A percentile compares a stretch with the other conserved stretches of the same genome.
Evolutionary conservation across 1,140 invertebrate genomes (phyloP).

Genomic region (Drosophila kikkawai): DNA sequence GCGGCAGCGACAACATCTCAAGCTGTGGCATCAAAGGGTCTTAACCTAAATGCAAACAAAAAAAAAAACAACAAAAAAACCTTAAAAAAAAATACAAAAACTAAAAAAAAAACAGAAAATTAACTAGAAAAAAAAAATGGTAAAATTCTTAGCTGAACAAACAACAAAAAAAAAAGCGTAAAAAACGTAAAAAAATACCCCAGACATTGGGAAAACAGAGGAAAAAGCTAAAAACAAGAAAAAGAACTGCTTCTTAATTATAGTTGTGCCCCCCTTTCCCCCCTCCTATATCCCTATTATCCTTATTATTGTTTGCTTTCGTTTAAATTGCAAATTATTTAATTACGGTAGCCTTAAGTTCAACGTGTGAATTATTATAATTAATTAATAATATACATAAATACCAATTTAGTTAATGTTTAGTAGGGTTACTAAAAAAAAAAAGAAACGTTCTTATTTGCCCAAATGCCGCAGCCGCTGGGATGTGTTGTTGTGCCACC

Average conservation of each 20-base stretch:
- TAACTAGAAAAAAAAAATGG: conserved; percentile 61
- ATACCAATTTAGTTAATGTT: conserved; percentile 70
- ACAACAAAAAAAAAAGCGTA: conserved; percentile 28
- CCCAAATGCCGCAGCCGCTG: conserved; percentile 74
- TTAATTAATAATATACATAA: conserved; percentile 65
- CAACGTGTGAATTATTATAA: conserved; percentile 70
- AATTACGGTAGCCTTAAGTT: conserved; percentile 72
- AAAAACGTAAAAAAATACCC: conserved; percentile 43
- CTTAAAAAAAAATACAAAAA: conserved; percentile 32
- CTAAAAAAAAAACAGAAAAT: conserved; percentile 52
- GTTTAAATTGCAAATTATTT: conserved; percentile 78
- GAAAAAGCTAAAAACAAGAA: conserved; percentile 50
- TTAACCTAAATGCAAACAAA: conserved; percentile 37
- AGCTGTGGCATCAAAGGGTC: conserved; percentile 68
- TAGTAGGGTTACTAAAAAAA: conserved; percentile 64
- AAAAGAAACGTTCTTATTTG: conserved; percentile 3
- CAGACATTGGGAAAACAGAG: conserved; percentile 57
- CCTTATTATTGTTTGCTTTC: conserved; percentile 67
- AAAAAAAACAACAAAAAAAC: conserved; percentile 40
- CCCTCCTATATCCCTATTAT: conserved; percentile 49
- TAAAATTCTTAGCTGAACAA: conserved; percentile 58
- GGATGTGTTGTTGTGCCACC: conserved; percentile 10
- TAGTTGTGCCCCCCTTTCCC: conserved; percentile 54
- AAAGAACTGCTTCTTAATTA: conserved; percentile 77
- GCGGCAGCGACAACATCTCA: conserved; percentile 21